phyloP scores from a whole-genome alignment of 2,797 vertebrate species.

The Mastacembelus armatus region DNA sequence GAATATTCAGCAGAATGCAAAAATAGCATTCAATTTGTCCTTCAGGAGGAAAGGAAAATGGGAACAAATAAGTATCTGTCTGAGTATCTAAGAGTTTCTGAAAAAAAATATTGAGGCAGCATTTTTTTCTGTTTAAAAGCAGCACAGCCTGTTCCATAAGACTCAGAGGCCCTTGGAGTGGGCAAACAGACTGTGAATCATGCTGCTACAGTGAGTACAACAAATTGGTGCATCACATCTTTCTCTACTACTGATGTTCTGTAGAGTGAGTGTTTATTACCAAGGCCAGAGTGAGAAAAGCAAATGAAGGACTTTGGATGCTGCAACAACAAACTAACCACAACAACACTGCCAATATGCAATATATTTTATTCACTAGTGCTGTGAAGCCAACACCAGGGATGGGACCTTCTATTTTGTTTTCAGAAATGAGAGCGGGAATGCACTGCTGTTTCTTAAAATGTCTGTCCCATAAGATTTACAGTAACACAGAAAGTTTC shows the following conservation, averaged over 20 bases:
- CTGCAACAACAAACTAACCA: slow-evolving; percentile 27
- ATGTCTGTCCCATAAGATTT: slow-evolving; percentile 34
- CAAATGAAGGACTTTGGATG: slow-evolving; percentile 9
- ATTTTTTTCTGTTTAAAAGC: slow-evolving; percentile 40
- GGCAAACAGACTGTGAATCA: slow-evolving; percentile 56
- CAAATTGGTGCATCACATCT: slow-evolving; percentile 46
- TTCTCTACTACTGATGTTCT: slow-evolving; percentile 8
- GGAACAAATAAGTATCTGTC: not conserved
- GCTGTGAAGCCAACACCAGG: slow-evolving; percentile 4
- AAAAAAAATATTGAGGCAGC: not conserved
- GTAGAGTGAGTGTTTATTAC: slow-evolving; percentile 17
- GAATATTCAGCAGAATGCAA: slow-evolving; percentile 51
- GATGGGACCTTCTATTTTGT: not conserved
- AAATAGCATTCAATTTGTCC: slow-evolving; percentile 3
- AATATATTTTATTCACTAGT: slow-evolving; percentile 44
- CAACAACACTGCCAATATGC: slow-evolving; percentile 40
- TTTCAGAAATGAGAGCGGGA: not conserved
- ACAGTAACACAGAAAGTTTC: slow-evolving; percentile 31
- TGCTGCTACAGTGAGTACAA: slow-evolving; percentile 23
- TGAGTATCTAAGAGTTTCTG: slow-evolving; percentile 27
- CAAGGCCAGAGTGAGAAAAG: slow-evolving; percentile 16
- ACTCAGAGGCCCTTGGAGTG: slow-evolving; percentile 15
- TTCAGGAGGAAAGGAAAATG: slow-evolving; percentile 1
- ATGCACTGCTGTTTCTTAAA: slow-evolving; percentile 1
- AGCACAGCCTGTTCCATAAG: slow-evolving; percentile 27